phyloP scores from a whole-genome alignment of 2,113 vertebrate genomes.

The Carassius auratus region DNA sequence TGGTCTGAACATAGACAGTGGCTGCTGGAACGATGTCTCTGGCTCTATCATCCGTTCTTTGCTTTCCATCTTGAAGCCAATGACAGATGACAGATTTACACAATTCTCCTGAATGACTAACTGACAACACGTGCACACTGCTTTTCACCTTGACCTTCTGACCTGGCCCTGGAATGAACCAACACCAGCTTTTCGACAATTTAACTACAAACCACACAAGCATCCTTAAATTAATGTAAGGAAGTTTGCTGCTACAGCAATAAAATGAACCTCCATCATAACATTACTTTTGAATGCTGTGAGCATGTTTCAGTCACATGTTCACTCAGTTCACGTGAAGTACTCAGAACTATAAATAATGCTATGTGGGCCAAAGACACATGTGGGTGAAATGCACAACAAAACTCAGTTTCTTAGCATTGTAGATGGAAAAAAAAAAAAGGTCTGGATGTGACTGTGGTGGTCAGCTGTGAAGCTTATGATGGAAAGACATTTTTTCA shows the following conservation, averaged over 20 bases:
- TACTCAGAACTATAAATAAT: slow-evolving; percentile 19
- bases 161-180: slow-evolving; percentile 24
- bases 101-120: slow-evolving; percentile 1
- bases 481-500: slow-evolving; percentile 16
- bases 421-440: background rate
- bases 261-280: slow-evolving; percentile 9
- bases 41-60: too few relatives aligned
- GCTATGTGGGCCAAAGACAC: slow-evolving; percentile 16
- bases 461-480: slow-evolving; percentile 22
- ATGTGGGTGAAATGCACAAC: slow-evolving; percentile 23
- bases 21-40: background rate
- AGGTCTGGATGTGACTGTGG: background rate
- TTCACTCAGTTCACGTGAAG: slow-evolving; percentile 1
- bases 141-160: slow-evolving; percentile 21
- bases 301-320: slow-evolving; percentile 3
- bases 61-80: background rate
- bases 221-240: background rate
- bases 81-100: slow-evolving; percentile 15
- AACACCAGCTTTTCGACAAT: background rate
- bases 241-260: slow-evolving; percentile 6
- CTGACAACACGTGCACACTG: background rate
- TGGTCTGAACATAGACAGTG: background rate
- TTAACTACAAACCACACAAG: background rate
- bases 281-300: slow-evolving; percentile 1
- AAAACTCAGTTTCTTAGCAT: background rate